Conservation (phyloP, 2,113 vertebrate genomes). For the Tautogolabrus adspersus region DNA sequence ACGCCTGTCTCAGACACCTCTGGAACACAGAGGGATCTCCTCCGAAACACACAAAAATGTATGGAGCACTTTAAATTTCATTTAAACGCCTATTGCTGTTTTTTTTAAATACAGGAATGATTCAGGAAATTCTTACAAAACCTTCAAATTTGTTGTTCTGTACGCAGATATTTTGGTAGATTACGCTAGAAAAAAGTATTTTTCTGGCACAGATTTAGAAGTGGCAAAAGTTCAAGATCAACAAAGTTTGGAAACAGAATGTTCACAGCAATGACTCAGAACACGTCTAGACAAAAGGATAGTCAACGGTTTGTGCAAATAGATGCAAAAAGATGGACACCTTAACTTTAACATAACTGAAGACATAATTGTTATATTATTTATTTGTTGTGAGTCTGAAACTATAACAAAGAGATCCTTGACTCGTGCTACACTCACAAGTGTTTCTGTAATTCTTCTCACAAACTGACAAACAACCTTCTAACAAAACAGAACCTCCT, state of each 20-base stretch:
- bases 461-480: background rate
- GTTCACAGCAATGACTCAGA: background rate
- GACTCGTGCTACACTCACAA: background rate
- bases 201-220: background rate
- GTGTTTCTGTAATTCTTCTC: background rate
- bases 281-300: background rate
- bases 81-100: background rate
- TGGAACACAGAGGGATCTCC: constrained; percentile 64
- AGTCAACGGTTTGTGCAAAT: background rate
- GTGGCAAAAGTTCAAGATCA: background rate
- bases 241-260: background rate
- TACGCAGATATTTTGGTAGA: background rate
- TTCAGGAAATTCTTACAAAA: constrained; percentile 1
- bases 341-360: no score
- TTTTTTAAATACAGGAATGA: background rate
- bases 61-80: constrained; percentile 2
- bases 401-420: background rate
- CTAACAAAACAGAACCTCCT: background rate
- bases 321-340: no score
- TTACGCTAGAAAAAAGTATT: background rate
- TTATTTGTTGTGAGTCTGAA: background rate
- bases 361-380: background rate
- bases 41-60: constrained; percentile 3
- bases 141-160: background rate
- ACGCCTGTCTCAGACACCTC: constrained; percentile 70